phyloP scores from a whole-genome alignment of 2,888 invertebrate species.

The Cryptocephalus primarius region DNA sequence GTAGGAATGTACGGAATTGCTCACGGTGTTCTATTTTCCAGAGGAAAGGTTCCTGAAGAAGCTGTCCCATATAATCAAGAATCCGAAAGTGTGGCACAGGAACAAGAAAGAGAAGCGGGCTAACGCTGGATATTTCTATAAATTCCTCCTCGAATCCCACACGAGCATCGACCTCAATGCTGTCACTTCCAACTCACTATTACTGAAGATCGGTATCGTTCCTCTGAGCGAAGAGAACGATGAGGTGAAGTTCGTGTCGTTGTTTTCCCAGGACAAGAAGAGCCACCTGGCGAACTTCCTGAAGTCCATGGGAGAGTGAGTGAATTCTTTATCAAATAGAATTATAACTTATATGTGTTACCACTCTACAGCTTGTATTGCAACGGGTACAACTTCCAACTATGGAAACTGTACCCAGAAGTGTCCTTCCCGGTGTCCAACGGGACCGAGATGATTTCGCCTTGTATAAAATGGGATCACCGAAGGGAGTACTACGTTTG shows the following conservation, averaged over 20 bases:
- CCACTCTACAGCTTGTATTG: conserved; percentile 54
- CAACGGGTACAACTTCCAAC: conserved; percentile 61
- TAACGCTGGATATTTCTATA: conserved; percentile 73
- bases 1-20: too few relatives aligned
- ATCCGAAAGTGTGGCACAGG: conserved; percentile 31
- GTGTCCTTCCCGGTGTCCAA: conserved; percentile 74
- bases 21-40: too few relatives aligned
- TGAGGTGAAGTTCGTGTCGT: conserved; percentile 3
- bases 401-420: conserved; percentile 66
- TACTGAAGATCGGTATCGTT: conserved; percentile 10
- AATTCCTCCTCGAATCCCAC: conserved; percentile 35
- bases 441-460: conserved; percentile 39
- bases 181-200: conserved; percentile 12
- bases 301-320: conserved; percentile 11
- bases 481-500: conserved; percentile 61
- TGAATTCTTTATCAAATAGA: neutral
- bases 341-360: neutral
- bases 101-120: too few relatives aligned
- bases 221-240: neutral
- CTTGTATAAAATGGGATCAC: conserved; percentile 84
- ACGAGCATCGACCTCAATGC: too few relatives aligned
- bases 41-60: neutral
- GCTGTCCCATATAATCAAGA: conserved; percentile 8
- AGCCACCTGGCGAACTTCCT: conserved; percentile 5
- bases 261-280: conserved; percentile 1